Percentiles rank a stretch among this genome's conserved stretches.
These are phyloP conservation scores for Anniella stebbinsi DNA, from an alignment of 2,797 vertebrate genomes.

Conservation along the genomic window DNA sequence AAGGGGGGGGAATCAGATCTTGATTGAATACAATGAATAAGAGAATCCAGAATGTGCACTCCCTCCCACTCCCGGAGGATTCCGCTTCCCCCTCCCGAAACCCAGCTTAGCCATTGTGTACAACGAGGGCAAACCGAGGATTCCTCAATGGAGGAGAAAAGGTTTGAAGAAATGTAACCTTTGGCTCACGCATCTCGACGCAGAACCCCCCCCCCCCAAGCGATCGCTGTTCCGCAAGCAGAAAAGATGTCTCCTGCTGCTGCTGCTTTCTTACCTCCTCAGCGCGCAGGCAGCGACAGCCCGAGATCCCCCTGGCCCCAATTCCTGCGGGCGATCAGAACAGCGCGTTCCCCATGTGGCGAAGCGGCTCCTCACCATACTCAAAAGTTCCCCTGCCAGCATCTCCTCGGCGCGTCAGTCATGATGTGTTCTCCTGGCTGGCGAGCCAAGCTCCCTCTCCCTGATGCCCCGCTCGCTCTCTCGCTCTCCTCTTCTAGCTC, in stretches of 20 bases:
- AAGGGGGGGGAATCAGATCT: background rate
- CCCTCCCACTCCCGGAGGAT: background rate
- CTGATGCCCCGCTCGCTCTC: too few species aligned
- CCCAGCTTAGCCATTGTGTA: background rate
- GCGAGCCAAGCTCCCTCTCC: background rate
- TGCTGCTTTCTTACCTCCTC: slow-evolving; percentile 25
- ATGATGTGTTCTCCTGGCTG: background rate
- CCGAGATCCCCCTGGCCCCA: slow-evolving; percentile 12
- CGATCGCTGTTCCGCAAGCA: background rate
- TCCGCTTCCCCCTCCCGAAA: background rate
- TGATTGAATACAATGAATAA: too few species aligned
- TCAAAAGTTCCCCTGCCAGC: slow-evolving; percentile 6
- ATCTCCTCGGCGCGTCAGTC: background rate
- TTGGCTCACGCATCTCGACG: too few species aligned
- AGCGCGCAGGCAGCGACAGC: slow-evolving; percentile 12
- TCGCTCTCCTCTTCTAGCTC: too few species aligned
- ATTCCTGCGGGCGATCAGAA: slow-evolving; percentile 26
- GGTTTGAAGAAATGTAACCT: background rate
- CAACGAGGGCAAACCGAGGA: background rate
- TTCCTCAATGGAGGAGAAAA: background rate
- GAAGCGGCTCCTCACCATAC: slow-evolving; percentile 15
- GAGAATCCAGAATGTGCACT: too few species aligned
- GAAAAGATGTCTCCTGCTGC: slow-evolving; percentile 1
- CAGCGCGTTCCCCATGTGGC: background rate
- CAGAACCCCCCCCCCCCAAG: background rate